Conservation (phyloP, 2,113 vertebrate species). For the Eulacestoma nigropectus region DNA sequence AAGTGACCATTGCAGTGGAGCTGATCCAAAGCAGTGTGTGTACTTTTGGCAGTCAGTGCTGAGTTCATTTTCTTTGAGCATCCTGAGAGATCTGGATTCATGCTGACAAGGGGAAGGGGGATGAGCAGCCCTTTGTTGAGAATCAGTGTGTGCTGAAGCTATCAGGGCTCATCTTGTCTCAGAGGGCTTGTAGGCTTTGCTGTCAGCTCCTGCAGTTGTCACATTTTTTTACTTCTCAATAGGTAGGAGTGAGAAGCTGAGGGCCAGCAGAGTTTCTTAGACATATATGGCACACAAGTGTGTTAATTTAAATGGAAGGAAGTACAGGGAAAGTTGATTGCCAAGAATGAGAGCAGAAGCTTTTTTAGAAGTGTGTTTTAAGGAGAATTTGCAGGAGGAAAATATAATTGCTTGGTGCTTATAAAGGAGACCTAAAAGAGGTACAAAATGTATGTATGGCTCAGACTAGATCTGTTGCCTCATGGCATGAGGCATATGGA, state of each 20-base stretch:
- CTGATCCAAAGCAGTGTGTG: neutral
- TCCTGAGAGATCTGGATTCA: neutral
- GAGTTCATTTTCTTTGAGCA: neutral
- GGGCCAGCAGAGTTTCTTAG: slow-evolving; percentile 37
- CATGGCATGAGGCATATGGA: neutral
- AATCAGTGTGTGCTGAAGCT: neutral
- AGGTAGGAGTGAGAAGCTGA: slow-evolving; percentile 54
- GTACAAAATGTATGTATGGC: neutral
- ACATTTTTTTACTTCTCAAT: slow-evolving; percentile 5
- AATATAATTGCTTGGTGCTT: neutral
- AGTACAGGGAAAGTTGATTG: neutral
- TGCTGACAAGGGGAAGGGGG: neutral
- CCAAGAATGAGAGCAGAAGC: neutral
- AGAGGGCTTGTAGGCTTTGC: neutral
- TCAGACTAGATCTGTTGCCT: neutral
- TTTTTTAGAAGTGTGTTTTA: neutral
- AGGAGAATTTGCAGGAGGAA: neutral
- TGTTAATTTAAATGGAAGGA: neutral
- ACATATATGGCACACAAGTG: neutral
- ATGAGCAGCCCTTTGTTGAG: neutral
- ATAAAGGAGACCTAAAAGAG: neutral
- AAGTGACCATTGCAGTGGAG: neutral
- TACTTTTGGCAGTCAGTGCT: neutral
- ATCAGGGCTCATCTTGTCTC: neutral
- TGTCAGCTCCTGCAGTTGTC: slow-evolving; percentile 31